Conservation (phyloP, 2,797 vertebrate species). For the Macropodus opercularis region DNA sequence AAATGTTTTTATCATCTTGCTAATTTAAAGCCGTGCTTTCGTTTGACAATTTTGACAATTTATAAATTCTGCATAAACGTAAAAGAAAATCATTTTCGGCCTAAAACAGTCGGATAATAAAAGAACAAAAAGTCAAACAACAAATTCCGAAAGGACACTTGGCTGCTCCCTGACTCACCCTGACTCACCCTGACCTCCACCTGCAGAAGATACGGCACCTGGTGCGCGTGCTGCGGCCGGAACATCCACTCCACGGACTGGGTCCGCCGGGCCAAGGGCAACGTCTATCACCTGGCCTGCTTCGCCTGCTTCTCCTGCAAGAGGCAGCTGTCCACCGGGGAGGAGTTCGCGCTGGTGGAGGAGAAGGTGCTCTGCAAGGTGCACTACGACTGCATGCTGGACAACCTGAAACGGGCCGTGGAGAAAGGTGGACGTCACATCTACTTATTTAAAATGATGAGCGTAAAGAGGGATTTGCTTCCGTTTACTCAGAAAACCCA, state of each 20-base stretch:
- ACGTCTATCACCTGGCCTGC: conserved; percentile 94
- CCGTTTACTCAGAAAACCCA: no score
- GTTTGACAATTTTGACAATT: no score
- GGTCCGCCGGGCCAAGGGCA: conserved; percentile 94
- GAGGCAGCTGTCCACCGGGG: conserved; percentile 93
- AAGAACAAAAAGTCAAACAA: background rate
- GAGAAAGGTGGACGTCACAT: conserved; percentile 87
- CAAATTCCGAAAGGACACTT: background rate
- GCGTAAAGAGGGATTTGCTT: no score
- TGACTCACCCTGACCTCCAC: background rate
- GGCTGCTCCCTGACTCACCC: background rate
- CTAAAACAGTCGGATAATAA: background rate
- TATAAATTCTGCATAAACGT: background rate
- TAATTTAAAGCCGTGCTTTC: no score
- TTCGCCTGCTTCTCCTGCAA: conserved; percentile 98
- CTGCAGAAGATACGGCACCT: conserved; percentile 90
- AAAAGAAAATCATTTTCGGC: no score
- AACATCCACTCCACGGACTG: conserved; percentile 95
- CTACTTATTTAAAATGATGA: no score
- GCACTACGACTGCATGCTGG: conserved; percentile 95
- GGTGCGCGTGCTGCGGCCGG: conserved; percentile 93
- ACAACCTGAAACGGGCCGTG: conserved; percentile 93
- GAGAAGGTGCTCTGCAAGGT: conserved; percentile 93
- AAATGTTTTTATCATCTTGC: no score
- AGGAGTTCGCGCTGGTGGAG: conserved; percentile 95